Evolutionary conservation across 2,888 invertebrate species (phyloP).

Genomic region (Macrophya alboannulata): DNA sequence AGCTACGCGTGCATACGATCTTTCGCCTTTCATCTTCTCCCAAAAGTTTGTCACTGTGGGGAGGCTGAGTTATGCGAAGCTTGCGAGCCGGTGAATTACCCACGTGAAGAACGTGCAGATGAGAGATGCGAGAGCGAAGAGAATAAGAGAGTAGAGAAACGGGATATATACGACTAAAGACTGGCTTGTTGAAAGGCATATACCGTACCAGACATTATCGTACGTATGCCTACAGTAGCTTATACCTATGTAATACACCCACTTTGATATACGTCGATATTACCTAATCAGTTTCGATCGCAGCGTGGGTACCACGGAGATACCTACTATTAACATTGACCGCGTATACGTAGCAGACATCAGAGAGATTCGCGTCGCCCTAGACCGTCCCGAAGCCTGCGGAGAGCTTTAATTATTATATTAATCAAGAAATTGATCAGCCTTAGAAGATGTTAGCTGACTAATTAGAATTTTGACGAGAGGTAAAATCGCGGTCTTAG

Average conservation of each 20-base stretch:
- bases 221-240: not conserved
- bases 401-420: not conserved
- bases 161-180: not conserved
- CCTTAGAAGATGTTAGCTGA: not conserved
- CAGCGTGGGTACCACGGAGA: not conserved
- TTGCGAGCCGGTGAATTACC: slow-evolving; percentile 26
- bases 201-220: not conserved
- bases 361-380: not conserved
- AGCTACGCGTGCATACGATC: slow-evolving; percentile 5
- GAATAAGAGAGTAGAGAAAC: not conserved
- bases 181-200: not conserved
- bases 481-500: not conserved
- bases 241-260: not conserved
- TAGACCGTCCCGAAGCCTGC: not conserved
- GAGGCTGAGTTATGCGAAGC: slow-evolving; percentile 36
- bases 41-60: slow-evolving; percentile 36
- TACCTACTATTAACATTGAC: not conserved
- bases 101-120: slow-evolving; percentile 16
- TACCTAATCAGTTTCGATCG: not conserved
- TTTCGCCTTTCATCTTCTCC: slow-evolving; percentile 46
- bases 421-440: not conserved
- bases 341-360: not conserved
- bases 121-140: not conserved
- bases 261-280: not conserved
- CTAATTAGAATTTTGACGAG: not conserved